Percentiles rank a stretch among this genome's conserved stretches.
phyloP scores from a whole-genome alignment of 2,888 invertebrate species.

The Heteromyza rotundicornis region DNA sequence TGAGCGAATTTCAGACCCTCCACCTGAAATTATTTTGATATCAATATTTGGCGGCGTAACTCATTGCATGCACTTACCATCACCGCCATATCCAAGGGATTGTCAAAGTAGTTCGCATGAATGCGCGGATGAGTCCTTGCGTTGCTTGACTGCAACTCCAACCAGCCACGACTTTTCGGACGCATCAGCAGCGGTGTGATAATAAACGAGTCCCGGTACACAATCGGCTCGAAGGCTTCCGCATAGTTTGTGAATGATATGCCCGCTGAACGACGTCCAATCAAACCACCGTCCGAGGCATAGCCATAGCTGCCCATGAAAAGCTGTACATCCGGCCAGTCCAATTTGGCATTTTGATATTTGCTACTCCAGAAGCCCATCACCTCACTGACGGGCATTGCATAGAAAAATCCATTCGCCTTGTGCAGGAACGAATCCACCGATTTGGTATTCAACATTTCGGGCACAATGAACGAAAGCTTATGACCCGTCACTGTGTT shows the following conservation, averaged over 20 bases:
- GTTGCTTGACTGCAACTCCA: slow-evolving; percentile 72
- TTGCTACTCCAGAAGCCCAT: slow-evolving; percentile 80
- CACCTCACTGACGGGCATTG: slow-evolving; percentile 79
- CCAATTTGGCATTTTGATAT: slow-evolving; percentile 70
- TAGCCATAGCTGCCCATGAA: slow-evolving; percentile 79
- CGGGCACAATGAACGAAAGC: slow-evolving; percentile 74
- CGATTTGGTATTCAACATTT: slow-evolving; percentile 68
- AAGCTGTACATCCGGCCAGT: slow-evolving; percentile 81
- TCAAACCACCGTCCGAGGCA: slow-evolving; percentile 78
- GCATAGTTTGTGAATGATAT: slow-evolving; percentile 73
- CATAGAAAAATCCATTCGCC: slow-evolving; percentile 73
- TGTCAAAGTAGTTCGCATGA: slow-evolving; percentile 83
- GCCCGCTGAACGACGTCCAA: slow-evolving; percentile 73
- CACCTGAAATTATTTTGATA: slow-evolving; percentile 67
- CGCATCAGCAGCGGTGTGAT: slow-evolving; percentile 74
- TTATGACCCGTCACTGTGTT: slow-evolving; percentile 66
- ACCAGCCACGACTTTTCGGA: slow-evolving; percentile 74
- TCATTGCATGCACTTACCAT: slow-evolving; percentile 66
- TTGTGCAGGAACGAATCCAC: slow-evolving; percentile 70
- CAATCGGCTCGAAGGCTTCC: slow-evolving; percentile 72
- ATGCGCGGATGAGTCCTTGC: slow-evolving; percentile 81
- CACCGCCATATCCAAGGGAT: slow-evolving; percentile 74
- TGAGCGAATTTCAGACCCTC: slow-evolving; percentile 78
- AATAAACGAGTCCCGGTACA: slow-evolving; percentile 74
- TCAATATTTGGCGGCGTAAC: background rate